These are phyloP conservation scores for Tipula confusa DNA, from an alignment of 2,888 invertebrate genomes.

Conservation along the genomic window DNA sequence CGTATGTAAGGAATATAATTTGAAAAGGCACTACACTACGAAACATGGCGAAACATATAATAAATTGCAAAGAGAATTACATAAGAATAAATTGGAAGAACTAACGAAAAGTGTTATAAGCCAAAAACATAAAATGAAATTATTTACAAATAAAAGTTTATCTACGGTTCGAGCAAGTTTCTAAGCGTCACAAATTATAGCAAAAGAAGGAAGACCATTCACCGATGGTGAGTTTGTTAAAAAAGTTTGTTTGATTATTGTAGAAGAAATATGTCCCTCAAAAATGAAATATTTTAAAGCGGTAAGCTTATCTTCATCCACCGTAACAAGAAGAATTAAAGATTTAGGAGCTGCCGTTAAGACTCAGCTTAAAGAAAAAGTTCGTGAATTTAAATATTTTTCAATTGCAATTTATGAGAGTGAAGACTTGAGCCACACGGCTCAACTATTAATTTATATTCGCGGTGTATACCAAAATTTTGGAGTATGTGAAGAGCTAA, in stretches of 20 bases:
- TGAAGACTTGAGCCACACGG: not conserved
- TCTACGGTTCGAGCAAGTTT: not conserved
- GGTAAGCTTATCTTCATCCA: not conserved
- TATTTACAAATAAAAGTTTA: too few species aligned
- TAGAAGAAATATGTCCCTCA: too few species aligned
- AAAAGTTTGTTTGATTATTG: not conserved
- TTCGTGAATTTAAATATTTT: too few species aligned
- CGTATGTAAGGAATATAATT: too few species aligned
- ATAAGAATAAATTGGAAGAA: too few species aligned
- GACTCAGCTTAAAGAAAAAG: not conserved
- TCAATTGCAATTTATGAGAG: too few species aligned
- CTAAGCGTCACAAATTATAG: not conserved
- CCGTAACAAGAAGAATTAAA: constrained; percentile 16
- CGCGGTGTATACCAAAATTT: not conserved
- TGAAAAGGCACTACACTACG: too few species aligned
- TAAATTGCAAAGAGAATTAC: too few species aligned
- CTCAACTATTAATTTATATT: not conserved
- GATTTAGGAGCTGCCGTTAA: not conserved
- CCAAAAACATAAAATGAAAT: too few species aligned
- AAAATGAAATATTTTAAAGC: not conserved
- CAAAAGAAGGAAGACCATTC: not conserved
- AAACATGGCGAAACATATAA: too few species aligned
- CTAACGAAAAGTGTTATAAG: too few species aligned
- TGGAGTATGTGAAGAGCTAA: not conserved
- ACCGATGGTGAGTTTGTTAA: not conserved